Evolutionary conservation across 2,797 vertebrate species (phyloP).

Genomic region (Odontamblyopus lacepedii): DNA sequence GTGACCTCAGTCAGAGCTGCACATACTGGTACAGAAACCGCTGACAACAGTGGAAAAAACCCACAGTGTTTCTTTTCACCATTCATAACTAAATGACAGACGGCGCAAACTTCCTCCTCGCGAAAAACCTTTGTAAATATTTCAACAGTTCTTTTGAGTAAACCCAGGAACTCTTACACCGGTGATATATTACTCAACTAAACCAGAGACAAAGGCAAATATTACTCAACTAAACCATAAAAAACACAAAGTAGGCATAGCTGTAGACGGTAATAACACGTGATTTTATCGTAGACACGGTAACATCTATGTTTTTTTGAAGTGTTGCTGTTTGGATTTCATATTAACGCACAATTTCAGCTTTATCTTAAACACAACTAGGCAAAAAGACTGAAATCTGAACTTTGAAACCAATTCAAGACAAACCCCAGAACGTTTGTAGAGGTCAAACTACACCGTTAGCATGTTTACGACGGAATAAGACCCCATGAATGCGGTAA

Average conservation of each 20-base stretch:
- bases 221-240: background rate
- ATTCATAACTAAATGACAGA: slow-evolving; percentile 6
- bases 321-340: too few relatives aligned
- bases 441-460: too few relatives aligned
- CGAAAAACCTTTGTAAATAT: slow-evolving; percentile 13
- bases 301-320: background rate
- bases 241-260: slow-evolving; percentile 30
- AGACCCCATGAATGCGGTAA: too few relatives aligned
- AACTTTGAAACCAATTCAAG: background rate
- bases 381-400: background rate
- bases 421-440: too few relatives aligned
- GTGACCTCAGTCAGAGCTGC: slow-evolving; percentile 31
- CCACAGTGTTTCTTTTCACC: background rate
- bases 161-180: background rate
- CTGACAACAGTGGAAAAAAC: slow-evolving; percentile 48
- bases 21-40: slow-evolving; percentile 13
- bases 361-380: background rate
- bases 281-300: slow-evolving; percentile 27
- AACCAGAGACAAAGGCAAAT: background rate
- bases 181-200: background rate
- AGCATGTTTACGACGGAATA: too few relatives aligned
- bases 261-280: slow-evolving; percentile 1
- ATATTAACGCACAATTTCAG: too few relatives aligned
- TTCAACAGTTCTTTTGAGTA: background rate
- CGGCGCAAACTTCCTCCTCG: background rate